Percentiles rank a stretch among this genome's conserved stretches.
phyloP scores from a whole-genome alignment of 2,888 invertebrate species.

The Piscicola geometra region DNA sequence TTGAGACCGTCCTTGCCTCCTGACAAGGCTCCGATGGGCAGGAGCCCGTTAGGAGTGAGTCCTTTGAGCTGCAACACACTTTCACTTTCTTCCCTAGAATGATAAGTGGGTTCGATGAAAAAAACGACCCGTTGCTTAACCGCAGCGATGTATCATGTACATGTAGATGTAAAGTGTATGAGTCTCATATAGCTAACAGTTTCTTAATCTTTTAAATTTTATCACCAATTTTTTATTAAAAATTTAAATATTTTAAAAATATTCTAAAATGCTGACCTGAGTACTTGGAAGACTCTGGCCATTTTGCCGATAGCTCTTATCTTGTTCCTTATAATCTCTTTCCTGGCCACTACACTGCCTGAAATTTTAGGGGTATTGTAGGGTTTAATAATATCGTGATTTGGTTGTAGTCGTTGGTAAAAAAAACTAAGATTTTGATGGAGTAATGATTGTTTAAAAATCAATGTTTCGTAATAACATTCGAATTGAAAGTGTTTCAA shows the following conservation, averaged over 20 bases:
- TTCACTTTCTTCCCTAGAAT: conserved; percentile 91
- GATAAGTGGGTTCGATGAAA: too few relatives aligned
- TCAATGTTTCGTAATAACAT: background rate
- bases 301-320: conserved; percentile 99
- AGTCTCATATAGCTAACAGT: background rate
- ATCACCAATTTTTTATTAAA: too few relatives aligned
- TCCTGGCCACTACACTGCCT: conserved; percentile 63
- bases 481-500: background rate
- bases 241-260: too few relatives aligned
- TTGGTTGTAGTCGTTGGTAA: background rate
- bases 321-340: conserved; percentile 99
- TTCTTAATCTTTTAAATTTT: too few relatives aligned
- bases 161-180: background rate
- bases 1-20: conserved; percentile 87
- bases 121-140: background rate
- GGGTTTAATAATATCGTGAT: background rate
- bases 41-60: conserved; percentile 92
- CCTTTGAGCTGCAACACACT: conserved; percentile 97
- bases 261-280: conserved; percentile 79
- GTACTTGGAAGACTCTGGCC: conserved; percentile 98
- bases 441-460: background rate
- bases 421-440: background rate
- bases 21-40: conserved; percentile 91
- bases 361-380: background rate
- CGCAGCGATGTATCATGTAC: background rate